Percentiles rank a stretch among this genome's conserved stretches.
These are phyloP conservation scores for Notolabrus celidotus DNA, from an alignment of 2,797 vertebrate genomes.

Conservation along the genomic window DNA sequence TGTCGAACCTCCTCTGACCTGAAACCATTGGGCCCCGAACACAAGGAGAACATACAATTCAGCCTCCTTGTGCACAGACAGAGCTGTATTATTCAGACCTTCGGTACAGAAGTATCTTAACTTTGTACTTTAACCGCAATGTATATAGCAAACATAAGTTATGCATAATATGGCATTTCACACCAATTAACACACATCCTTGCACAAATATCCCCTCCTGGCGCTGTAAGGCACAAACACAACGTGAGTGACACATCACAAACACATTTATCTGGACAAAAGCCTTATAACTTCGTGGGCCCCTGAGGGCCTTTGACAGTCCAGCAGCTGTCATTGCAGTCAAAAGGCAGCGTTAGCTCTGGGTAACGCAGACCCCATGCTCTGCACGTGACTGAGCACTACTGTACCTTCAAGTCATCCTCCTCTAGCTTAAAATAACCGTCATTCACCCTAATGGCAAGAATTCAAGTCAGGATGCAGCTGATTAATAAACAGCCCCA, in stretches of 20 bases:
- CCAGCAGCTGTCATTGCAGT: constrained; percentile 83
- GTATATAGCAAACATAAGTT: constrained; percentile 33
- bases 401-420: constrained; percentile 61
- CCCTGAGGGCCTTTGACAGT: constrained; percentile 73
- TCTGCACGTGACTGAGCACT: constrained; percentile 69
- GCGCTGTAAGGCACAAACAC: constrained; percentile 56
- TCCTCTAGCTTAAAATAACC: constrained; percentile 64
- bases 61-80: constrained; percentile 9
- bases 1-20: constrained; percentile 61
- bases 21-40: constrained; percentile 44
- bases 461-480: constrained; percentile 21
- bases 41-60: constrained; percentile 31
- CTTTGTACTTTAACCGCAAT: constrained; percentile 21
- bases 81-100: constrained; percentile 50
- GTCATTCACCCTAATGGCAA: constrained; percentile 26
- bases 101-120: constrained; percentile 26
- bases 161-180: constrained; percentile 58
- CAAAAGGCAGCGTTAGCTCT: constrained; percentile 81
- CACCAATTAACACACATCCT: constrained; percentile 58
- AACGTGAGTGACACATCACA: constrained; percentile 75
- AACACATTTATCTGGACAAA: constrained; percentile 62
- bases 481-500: constrained; percentile 42
- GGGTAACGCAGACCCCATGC: constrained; percentile 65
- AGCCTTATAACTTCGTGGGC: constrained; percentile 56
- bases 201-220: constrained; percentile 59